Percentiles rank a stretch among this genome's conserved stretches.
phyloP scores from a whole-genome alignment of 2,113 vertebrate genomes.

The Tachycineta bicolor region DNA sequence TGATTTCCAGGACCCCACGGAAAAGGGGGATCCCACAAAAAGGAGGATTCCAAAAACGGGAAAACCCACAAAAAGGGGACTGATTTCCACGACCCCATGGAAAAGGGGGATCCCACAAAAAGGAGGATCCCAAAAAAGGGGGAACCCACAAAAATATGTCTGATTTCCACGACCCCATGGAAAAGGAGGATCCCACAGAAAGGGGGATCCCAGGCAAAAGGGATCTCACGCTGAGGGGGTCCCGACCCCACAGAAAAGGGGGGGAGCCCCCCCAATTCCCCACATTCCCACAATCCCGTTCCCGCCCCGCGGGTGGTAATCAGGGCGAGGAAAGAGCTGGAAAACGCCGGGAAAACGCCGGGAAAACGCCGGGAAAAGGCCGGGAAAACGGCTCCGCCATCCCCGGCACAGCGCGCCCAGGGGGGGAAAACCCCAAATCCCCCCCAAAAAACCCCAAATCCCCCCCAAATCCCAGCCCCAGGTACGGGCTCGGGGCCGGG shows the following conservation, averaged over 20 bases:
- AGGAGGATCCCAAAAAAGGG: too few relatives aligned
- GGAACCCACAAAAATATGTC: too few relatives aligned
- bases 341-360: not conserved
- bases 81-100: too few relatives aligned
- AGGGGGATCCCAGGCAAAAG: not conserved
- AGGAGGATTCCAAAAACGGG: too few relatives aligned
- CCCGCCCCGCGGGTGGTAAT: not conserved
- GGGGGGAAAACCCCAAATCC: not conserved
- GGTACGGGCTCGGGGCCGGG: too few relatives aligned
- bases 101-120: too few relatives aligned
- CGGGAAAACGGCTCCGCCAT: not conserved
- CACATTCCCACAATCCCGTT: too few relatives aligned
- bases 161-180: not conserved
- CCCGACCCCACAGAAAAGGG: not conserved
- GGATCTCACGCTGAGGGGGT: too few relatives aligned
- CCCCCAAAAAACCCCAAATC: not conserved
- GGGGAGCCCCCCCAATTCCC: not conserved
- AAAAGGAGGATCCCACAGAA: not conserved
- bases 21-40: too few relatives aligned
- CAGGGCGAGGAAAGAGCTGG: not conserved
- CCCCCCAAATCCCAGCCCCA: not conserved
- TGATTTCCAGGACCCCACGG: too few relatives aligned
- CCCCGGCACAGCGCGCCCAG: not conserved
- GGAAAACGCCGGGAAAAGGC: too few relatives aligned
- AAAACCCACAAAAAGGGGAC: too few relatives aligned